These are phyloP conservation scores for Alosa sapidissima DNA, from an alignment of 2,797 vertebrate species.

Conservation along the genomic window DNA sequence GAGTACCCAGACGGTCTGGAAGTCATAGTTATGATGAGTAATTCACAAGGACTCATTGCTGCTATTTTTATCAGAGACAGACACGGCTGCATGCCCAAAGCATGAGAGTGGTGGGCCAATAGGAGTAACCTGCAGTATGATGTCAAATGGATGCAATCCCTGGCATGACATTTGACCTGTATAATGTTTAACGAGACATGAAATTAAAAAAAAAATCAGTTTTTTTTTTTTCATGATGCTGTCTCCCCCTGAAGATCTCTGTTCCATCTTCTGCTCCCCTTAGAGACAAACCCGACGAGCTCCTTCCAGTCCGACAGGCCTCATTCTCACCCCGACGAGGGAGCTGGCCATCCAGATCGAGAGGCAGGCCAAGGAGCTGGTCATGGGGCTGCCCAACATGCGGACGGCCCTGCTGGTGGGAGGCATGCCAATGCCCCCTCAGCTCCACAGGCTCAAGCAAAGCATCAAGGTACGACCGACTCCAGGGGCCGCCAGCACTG, in stretches of 20 bases:
- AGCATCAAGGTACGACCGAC: conserved; percentile 83
- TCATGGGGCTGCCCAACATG: conserved; percentile 87
- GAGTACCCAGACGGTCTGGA: neutral
- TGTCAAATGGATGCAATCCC: neutral
- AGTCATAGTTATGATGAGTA: conserved; percentile 29
- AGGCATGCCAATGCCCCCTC: conserved; percentile 89
- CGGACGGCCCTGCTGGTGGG: conserved; percentile 92
- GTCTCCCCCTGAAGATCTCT: neutral
- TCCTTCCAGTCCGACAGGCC: conserved; percentile 67
- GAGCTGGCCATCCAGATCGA: conserved; percentile 97
- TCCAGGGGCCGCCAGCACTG: neutral
- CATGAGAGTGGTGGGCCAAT: neutral
- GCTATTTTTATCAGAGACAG: conserved; percentile 14
- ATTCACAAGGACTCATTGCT: conserved; percentile 27
- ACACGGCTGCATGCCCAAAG: neutral
- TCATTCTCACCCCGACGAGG: conserved; percentile 92
- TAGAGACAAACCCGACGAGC: conserved; percentile 46
- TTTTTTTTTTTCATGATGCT: neutral
- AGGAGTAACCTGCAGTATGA: neutral
- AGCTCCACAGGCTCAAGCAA: conserved; percentile 89
- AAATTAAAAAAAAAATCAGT: too few relatives aligned
- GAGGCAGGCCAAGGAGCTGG: conserved; percentile 88
- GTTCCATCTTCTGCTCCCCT: conserved; percentile 45
- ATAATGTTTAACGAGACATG: too few relatives aligned
- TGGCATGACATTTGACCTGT: neutral